Conservation (phyloP, 2,888 invertebrate genomes). For the Entomobrya multifasciata region DNA sequence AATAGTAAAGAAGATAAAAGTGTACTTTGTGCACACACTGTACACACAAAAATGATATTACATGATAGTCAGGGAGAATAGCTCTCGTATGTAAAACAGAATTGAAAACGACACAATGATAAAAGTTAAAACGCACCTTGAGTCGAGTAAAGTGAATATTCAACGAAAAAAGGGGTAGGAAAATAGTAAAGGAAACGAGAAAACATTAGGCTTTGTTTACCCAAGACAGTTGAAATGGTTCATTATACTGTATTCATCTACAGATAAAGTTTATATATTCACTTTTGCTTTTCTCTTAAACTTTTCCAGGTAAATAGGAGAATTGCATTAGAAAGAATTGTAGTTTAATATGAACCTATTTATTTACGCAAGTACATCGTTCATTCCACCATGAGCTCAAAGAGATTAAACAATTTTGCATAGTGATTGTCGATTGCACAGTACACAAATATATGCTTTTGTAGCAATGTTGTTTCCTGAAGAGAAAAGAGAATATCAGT, state of each 20-base stretch:
- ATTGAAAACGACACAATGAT: not conserved
- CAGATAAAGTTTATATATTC: too few relatives aligned
- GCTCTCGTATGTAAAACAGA: slow-evolving; percentile 7
- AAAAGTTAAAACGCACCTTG: slow-evolving; percentile 6
- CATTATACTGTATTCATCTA: slow-evolving; percentile 28
- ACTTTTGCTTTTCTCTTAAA: slow-evolving; percentile 9
- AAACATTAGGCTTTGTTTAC: slow-evolving; percentile 54
- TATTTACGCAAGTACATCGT: not conserved
- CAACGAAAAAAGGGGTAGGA: slow-evolving; percentile 8
- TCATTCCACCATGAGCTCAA: too few relatives aligned
- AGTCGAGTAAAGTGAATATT: slow-evolving; percentile 29
- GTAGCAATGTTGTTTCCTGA: not conserved
- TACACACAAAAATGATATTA: too few relatives aligned
- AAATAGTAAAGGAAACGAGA: slow-evolving; percentile 45
- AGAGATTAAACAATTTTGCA: not conserved
- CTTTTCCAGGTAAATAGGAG: slow-evolving; percentile 47
- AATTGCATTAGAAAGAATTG: slow-evolving; percentile 32
- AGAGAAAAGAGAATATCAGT: too few relatives aligned
- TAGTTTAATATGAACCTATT: not conserved
- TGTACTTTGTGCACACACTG: too few relatives aligned
- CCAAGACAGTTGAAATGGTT: slow-evolving; percentile 48
- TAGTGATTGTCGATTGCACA: too few relatives aligned
- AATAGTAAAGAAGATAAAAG: too few relatives aligned
- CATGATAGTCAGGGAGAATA: too few relatives aligned
- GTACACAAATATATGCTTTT: not conserved